Conservation (phyloP, 2,888 invertebrate species). For the Omphaloscelis lunosa region DNA sequence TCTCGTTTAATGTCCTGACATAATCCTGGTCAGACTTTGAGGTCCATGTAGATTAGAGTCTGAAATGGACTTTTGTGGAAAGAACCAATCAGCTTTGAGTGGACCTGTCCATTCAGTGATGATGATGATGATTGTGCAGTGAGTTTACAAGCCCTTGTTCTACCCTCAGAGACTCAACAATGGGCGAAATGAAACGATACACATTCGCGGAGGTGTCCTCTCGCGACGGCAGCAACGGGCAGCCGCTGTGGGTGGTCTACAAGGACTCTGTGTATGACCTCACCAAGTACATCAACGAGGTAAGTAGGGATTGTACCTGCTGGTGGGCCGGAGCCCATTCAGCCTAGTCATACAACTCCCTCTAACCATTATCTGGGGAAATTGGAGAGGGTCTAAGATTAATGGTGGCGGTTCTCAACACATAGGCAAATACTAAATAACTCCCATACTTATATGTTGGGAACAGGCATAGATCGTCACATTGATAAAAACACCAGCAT, state of each 20-base stretch:
- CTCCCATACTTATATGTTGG: neutral
- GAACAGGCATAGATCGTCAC: neutral
- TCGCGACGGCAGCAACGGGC: constrained; percentile 90
- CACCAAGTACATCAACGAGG: constrained; percentile 91
- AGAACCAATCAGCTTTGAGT: too few species aligned
- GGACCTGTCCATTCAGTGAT: neutral
- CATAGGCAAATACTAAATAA: neutral
- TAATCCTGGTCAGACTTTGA: too few species aligned
- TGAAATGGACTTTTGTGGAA: too few species aligned
- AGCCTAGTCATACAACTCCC: neutral
- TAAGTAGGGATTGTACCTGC: constrained; percentile 70
- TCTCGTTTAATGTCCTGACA: too few species aligned
- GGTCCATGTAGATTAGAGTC: too few species aligned
- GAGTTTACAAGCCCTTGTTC: neutral
- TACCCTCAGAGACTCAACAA: constrained; percentile 60
- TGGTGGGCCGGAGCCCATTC: too few species aligned
- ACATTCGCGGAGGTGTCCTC: constrained; percentile 90
- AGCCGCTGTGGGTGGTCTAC: constrained; percentile 92
- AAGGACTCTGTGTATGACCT: constrained; percentile 93
- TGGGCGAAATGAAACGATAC: constrained; percentile 78
- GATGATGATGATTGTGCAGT: neutral
- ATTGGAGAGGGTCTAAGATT: neutral
- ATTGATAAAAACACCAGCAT: neutral
- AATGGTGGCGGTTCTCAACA: neutral
- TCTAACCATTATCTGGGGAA: neutral